Conservation (phyloP, 2,888 invertebrate species). For the Chaitophorus viminalis region DNA sequence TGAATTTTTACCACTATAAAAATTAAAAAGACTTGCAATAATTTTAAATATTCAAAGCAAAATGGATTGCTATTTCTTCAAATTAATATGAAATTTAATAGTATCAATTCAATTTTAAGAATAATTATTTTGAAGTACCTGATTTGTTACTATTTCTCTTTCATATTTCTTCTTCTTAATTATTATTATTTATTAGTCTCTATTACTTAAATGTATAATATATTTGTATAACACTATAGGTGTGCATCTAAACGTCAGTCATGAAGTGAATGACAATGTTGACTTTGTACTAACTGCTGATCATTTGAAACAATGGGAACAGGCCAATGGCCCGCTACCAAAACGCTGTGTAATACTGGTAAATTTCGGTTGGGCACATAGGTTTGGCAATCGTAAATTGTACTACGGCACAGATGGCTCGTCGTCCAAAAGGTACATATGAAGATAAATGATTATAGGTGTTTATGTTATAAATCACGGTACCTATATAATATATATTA, state of each 20-base stretch:
- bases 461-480: background rate
- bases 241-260: conserved; percentile 63
- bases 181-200: no score
- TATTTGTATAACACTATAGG: conserved; percentile 56
- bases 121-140: no score
- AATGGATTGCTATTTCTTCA: no score
- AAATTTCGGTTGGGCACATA: conserved; percentile 65
- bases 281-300: conserved; percentile 63
- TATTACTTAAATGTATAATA: no score
- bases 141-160: no score
- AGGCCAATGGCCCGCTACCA: conserved; percentile 64
- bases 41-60: no score
- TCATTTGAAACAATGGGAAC: conserved; percentile 64
- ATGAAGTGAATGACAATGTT: conserved; percentile 62
- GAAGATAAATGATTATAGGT: background rate
- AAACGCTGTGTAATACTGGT: conserved; percentile 64
- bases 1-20: no score
- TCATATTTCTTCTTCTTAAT: no score
- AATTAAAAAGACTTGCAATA: no score
- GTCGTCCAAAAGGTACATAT: background rate
- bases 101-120: no score
- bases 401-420: conserved; percentile 50
- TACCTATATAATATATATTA: no score
- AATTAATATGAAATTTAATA: no score
- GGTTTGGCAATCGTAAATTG: conserved; percentile 61